Percentiles rank a stretch among this genome's conserved stretches.
Evolutionary conservation across 2,113 vertebrate species (phyloP).

Genomic region (Bostrychus sinensis): DNA sequence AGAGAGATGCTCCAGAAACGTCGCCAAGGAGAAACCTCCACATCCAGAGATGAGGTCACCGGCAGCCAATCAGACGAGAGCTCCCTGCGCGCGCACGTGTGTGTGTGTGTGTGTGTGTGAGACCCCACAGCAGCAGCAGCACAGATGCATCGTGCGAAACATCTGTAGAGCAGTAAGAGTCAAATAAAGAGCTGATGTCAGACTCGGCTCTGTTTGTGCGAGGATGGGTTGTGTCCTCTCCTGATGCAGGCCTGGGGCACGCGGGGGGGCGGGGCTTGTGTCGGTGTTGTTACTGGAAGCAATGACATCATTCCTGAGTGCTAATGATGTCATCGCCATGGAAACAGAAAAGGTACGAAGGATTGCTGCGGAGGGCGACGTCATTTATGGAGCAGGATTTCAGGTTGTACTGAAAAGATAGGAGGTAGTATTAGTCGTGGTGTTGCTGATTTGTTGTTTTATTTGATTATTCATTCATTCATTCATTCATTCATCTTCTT

Average conservation of each 20-base stretch:
- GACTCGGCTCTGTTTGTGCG: constrained; percentile 2
- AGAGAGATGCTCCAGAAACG: constrained; percentile 37
- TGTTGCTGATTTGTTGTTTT: no score
- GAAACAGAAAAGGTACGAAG: neutral
- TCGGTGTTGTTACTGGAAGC: constrained; percentile 19
- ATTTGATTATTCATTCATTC: no score
- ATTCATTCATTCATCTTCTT: no score
- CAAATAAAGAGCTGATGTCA: neutral
- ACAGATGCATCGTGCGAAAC: neutral
- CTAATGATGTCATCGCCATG: constrained; percentile 41
- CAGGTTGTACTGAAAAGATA: no score
- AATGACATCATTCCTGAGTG: constrained; percentile 50
- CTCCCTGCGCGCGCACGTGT: constrained; percentile 23
- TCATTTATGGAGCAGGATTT: no score
- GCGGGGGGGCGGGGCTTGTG: constrained; percentile 5
- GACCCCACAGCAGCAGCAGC: neutral
- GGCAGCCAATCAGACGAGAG: constrained; percentile 73
- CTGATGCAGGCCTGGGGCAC: neutral
- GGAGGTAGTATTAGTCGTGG: no score
- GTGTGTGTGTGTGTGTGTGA: constrained; percentile 23
- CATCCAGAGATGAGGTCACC: constrained; percentile 77
- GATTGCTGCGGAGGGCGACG: neutral
- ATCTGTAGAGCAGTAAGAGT: neutral
- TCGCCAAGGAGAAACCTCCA: constrained; percentile 58
- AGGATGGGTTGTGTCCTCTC: neutral